phyloP scores from a whole-genome alignment of 2,113 vertebrate species.

The Gobio gobio region DNA sequence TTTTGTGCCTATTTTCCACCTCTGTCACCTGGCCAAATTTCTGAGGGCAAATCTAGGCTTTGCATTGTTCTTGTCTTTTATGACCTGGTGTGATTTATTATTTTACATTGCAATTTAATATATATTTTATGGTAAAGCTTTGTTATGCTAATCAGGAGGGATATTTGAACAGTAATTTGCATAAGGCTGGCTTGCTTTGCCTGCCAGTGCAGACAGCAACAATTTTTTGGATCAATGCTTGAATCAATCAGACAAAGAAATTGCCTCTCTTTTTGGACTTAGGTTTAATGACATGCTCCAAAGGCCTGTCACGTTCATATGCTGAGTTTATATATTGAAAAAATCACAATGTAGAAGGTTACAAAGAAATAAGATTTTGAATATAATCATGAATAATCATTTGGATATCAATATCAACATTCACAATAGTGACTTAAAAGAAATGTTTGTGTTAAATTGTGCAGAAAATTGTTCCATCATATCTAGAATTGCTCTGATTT shows the following conservation, averaged over 20 bases:
- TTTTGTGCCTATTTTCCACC: conserved; percentile 3
- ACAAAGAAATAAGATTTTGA: not conserved
- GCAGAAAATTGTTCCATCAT: conserved; percentile 60
- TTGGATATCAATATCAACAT: not conserved
- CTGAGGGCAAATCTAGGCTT: not conserved
- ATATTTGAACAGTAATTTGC: not conserved
- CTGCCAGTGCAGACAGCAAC: not conserved
- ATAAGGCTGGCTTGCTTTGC: not conserved
- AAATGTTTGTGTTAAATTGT: conserved; percentile 47
- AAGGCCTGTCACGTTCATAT: not conserved
- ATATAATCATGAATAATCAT: too few relatives aligned
- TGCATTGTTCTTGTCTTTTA: not conserved
- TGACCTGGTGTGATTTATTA: too few relatives aligned
- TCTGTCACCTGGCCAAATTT: not conserved
- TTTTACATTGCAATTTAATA: not conserved
- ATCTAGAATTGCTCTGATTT: conserved; percentile 12
- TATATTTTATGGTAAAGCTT: not conserved
- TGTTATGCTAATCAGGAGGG: not conserved
- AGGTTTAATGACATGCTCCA: not conserved
- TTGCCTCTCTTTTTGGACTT: not conserved
- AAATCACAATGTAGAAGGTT: not conserved
- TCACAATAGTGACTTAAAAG: conserved; percentile 54
- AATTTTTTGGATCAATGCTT: not conserved
- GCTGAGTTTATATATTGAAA: not conserved
- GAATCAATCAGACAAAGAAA: not conserved